Conservation (phyloP, 2,888 invertebrate species). For the Bimastos eiseni region DNA sequence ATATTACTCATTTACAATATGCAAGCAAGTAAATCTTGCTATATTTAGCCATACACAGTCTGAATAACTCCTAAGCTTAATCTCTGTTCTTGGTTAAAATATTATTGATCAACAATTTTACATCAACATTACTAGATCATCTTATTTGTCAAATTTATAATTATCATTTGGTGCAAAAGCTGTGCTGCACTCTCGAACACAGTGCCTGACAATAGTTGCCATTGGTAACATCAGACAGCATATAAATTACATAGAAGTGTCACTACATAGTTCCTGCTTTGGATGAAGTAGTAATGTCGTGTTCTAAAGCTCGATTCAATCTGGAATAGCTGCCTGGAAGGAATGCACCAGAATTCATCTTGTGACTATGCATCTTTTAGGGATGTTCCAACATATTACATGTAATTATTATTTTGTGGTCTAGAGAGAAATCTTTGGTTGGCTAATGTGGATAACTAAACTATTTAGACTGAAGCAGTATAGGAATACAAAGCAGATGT, state of each 20-base stretch:
- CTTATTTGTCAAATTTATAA: not conserved
- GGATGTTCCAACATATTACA: not conserved
- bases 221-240: not conserved
- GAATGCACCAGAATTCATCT: not conserved
- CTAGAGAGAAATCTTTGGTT: not conserved
- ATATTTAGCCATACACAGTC: not conserved
- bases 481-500: not conserved
- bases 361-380: not conserved
- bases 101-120: not conserved
- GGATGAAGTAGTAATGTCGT: not conserved
- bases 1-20: not conserved
- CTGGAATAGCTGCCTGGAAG: not conserved
- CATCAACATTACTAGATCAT: not conserved
- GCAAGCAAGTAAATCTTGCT: not conserved
- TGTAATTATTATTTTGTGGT: not conserved
- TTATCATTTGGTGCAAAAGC: not conserved
- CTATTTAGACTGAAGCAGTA: not conserved
- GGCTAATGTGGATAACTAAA: not conserved
- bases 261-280: not conserved
- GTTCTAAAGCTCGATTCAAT: not conserved
- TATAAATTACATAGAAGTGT: not conserved
- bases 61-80: not conserved
- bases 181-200: not conserved
- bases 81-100: not conserved
- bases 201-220: not conserved